These are phyloP conservation scores for Drosophila kambysellisi DNA, from an alignment of 2,888 invertebrate species.

Conservation along the genomic window DNA sequence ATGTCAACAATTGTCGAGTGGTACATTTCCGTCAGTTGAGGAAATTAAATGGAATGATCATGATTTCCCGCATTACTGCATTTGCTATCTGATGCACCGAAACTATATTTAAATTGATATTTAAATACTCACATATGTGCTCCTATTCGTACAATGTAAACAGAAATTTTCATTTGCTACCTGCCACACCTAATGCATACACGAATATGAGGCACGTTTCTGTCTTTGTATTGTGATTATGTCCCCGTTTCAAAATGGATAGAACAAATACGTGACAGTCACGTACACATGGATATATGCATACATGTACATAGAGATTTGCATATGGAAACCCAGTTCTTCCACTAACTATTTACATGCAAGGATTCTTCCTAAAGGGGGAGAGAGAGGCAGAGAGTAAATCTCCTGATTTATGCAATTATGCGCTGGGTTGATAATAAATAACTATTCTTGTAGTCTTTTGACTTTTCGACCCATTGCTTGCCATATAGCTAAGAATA, in stretches of 20 bases:
- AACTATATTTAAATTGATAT: conserved; percentile 13
- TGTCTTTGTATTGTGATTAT: conserved; percentile 10
- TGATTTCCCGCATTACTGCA: conserved; percentile 12
- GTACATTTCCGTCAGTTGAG: conserved; percentile 36
- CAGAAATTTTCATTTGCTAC: neutral
- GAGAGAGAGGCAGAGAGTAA: neutral
- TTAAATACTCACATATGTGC: neutral
- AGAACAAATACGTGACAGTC: conserved; percentile 4
- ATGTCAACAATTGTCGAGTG: conserved; percentile 40
- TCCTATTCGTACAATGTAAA: neutral
- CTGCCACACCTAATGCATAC: neutral
- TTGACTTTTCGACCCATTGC: neutral
- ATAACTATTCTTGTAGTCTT: neutral
- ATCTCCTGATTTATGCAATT: neutral
- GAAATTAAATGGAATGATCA: conserved; percentile 46
- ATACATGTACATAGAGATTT: conserved; percentile 11
- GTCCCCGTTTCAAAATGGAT: neutral
- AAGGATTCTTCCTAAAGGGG: neutral
- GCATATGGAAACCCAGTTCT: conserved; percentile 20
- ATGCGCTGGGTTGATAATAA: neutral
- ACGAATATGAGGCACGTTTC: conserved; percentile 1
- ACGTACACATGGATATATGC: conserved; percentile 2
- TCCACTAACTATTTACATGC: conserved; percentile 3
- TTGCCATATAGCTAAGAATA: neutral
- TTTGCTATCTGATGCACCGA: neutral